These are phyloP conservation scores for Drosophila sulfurigaster DNA, from an alignment of 1,140 invertebrate genomes.

Conservation along the genomic window DNA sequence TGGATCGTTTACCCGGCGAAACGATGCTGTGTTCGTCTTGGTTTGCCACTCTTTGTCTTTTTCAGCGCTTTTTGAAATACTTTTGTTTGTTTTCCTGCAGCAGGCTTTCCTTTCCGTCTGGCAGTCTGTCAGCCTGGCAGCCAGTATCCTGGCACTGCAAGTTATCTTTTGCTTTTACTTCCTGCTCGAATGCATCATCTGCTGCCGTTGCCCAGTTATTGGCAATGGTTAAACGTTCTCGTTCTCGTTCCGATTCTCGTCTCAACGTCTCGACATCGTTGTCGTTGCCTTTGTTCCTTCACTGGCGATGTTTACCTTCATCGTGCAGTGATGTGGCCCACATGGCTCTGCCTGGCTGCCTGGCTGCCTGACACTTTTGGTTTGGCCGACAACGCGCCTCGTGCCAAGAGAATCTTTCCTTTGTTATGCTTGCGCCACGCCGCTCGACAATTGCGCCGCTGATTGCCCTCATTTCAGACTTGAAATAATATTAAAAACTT, in stretches of 20 bases:
- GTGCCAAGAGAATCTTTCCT: slow-evolving; percentile 58
- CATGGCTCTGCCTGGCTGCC: slow-evolving; percentile 8
- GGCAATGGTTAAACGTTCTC: slow-evolving; percentile 56
- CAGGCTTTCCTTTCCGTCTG: not conserved
- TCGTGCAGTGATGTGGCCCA: not conserved
- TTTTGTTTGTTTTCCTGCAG: slow-evolving; percentile 70
- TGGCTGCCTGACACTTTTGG: slow-evolving; percentile 31
- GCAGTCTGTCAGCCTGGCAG: slow-evolving; percentile 2
- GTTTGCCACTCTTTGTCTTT: slow-evolving; percentile 51
- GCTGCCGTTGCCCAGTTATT: slow-evolving; percentile 52
- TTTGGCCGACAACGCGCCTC: slow-evolving; percentile 9
- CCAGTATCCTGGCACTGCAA: slow-evolving; percentile 20
- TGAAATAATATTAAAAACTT: slow-evolving; percentile 84
- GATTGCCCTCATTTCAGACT: slow-evolving; percentile 82
- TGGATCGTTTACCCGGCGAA: slow-evolving; percentile 25
- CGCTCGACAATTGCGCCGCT: slow-evolving; percentile 79
- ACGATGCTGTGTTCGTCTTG: slow-evolving; percentile 3
- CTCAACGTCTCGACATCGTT: slow-evolving; percentile 13
- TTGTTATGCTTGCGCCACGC: slow-evolving; percentile 78
- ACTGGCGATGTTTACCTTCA: slow-evolving; percentile 32
- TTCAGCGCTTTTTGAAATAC: slow-evolving; percentile 47
- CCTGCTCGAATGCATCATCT: slow-evolving; percentile 50
- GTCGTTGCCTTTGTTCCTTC: slow-evolving; percentile 37
- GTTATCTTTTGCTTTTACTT: slow-evolving; percentile 40
- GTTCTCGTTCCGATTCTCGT: slow-evolving; percentile 10